Conservation (phyloP, 2,888 invertebrate species). For the Leptopilina drosophilae region DNA sequence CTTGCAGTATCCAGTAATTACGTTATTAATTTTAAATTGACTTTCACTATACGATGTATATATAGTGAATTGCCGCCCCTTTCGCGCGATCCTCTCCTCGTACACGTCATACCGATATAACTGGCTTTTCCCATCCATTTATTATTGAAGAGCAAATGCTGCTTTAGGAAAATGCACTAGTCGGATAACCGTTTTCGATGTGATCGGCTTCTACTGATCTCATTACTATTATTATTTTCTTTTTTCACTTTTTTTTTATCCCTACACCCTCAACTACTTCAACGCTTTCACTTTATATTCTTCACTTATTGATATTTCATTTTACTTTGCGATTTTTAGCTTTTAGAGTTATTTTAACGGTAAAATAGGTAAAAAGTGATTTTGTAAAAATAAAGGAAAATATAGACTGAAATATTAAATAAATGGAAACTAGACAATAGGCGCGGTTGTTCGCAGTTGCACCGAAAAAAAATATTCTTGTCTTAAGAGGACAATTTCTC, state of each 20-base stretch:
- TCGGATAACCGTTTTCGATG: not conserved
- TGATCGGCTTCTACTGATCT: not conserved
- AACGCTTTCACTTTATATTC: not conserved
- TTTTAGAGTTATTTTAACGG: too few relatives aligned
- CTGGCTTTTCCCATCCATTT: slow-evolving; percentile 26
- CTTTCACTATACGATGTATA: slow-evolving; percentile 13
- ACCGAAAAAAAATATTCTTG: too few relatives aligned
- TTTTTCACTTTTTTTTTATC: not conserved
- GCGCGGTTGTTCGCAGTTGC: too few relatives aligned
- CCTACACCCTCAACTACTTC: not conserved
- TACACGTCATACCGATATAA: not conserved
- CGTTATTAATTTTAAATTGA: slow-evolving; percentile 34
- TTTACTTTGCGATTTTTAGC: too few relatives aligned
- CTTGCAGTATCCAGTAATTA: slow-evolving; percentile 18
- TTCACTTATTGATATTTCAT: not conserved
- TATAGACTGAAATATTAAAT: too few relatives aligned
- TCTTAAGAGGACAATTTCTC: too few relatives aligned
- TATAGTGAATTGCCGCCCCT: slow-evolving; percentile 2
- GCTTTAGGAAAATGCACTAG: slow-evolving; percentile 1
- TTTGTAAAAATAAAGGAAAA: too few relatives aligned
- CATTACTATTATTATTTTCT: slow-evolving; percentile 12
- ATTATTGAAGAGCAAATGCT: slow-evolving; percentile 13
- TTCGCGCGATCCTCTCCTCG: not conserved
- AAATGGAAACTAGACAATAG: too few relatives aligned
- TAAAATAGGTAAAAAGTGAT: too few relatives aligned